A percentile compares a stretch with the other conserved stretches of the same genome.
These are phyloP conservation scores for Ectropis grisescens DNA, from an alignment of 1,140 invertebrate species.

Conservation along the genomic window DNA sequence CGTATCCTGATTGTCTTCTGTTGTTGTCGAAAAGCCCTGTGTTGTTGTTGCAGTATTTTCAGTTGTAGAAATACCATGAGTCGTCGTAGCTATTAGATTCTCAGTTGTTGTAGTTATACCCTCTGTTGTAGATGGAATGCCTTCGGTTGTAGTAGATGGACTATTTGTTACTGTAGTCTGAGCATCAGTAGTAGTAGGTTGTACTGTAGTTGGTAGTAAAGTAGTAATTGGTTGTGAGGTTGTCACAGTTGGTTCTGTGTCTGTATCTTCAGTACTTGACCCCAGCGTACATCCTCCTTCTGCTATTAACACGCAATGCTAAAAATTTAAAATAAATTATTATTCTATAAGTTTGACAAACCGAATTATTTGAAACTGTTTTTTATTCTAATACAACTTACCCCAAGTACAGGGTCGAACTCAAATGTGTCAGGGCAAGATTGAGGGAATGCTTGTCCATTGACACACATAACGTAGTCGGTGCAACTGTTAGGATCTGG, in stretches of 20 bases:
- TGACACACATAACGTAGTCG: slow-evolving; percentile 5
- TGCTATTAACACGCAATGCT: slow-evolving; percentile 4
- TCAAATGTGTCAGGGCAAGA: slow-evolving; percentile 5
- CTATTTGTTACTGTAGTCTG: not conserved
- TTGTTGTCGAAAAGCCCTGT: not conserved
- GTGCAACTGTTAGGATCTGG: slow-evolving; percentile 5
- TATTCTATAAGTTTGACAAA: too few relatives aligned
- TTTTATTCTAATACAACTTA: too few relatives aligned
- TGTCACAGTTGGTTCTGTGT: too few relatives aligned
- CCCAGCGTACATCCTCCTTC: slow-evolving; percentile 10
- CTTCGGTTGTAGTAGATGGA: too few relatives aligned
- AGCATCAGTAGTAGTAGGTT: not conserved
- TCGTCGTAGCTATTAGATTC: not conserved
- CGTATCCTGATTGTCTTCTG: not conserved
- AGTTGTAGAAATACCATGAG: not conserved
- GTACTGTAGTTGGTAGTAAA: not conserved
- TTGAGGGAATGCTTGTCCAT: not conserved
- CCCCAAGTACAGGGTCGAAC: not conserved
- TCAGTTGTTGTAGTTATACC: not conserved
- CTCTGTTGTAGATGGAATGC: too few relatives aligned
- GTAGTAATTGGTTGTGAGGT: too few relatives aligned
- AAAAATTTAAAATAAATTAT: too few relatives aligned
- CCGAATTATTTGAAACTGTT: too few relatives aligned
- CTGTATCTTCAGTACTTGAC: too few relatives aligned
- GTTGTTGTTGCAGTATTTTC: too few relatives aligned